Base-by-base conservation (phyloP, 2,888 invertebrate species). In the Polietes domitor region DNA sequence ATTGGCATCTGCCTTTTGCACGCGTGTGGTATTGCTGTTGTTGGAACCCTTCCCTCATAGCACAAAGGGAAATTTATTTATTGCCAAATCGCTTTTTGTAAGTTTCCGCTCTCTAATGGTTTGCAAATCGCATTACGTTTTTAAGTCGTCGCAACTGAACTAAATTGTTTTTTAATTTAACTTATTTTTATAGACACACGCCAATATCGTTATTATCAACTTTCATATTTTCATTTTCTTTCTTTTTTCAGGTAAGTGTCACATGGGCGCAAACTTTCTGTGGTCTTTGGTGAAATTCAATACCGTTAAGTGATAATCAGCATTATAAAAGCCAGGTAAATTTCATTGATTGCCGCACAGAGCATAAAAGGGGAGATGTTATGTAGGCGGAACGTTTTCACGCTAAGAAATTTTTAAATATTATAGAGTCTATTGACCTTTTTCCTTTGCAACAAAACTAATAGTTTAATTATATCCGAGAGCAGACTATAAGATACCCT, bases 241-340 rank as follows among this genome's bases (percentile, higher is more conserved):
- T 55, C 12, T 55, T 21, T 55, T 55, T 61, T 15, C 32, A 61
- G 61, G 61, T 61, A 61, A 61, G 26, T 61, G 61, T 61, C 61
- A 61, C 58, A 58, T 32, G 9, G 10, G 5, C 26, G 24, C 58
- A 26, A 58, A 26, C 15, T 61, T 61, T 61, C 28, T 58, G 58
- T 61, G 61, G 61, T 61, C 6, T 47, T n/a, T n/a, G 17, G n/a
- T 32, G 61, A 28, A 61, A 41, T 21, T 68, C 43, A 68, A 43
- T 43, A 47, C 43, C 17, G 43, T 26, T 6, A 15, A 43, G 47
- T n/a, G 15, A 47, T n/a, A n/a, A n/a, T 15, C 47, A 47, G 1
- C 47, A 47, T 47, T 47, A n/a, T n/a, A n/a, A n/a, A n/a, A n/a
- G 15, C n/a, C 47, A 47, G 43, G 43, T 24, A 43, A 47, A 41